A percentile compares a stretch with the other conserved stretches of the same genome.
Evolutionary conservation across 2,797 vertebrate species (phyloP).

Genomic region (Melanotaenia pygmaea): DNA sequence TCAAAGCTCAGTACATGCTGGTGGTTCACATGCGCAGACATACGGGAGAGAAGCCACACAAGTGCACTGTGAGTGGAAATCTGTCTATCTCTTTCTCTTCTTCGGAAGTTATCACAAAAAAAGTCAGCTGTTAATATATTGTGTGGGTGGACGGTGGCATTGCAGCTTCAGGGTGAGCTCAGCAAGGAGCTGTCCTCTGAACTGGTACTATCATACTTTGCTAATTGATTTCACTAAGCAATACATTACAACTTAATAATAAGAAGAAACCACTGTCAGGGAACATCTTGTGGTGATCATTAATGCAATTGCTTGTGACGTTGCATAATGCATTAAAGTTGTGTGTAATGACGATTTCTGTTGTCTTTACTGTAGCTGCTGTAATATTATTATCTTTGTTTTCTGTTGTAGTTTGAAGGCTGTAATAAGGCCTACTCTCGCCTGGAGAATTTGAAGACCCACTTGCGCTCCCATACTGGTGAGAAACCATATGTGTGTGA

Average conservation of each 20-base stretch:
- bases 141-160: too few species aligned
- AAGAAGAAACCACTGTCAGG: not conserved
- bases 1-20: conserved; percentile 99
- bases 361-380: conserved; percentile 56
- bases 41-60: conserved; percentile 98
- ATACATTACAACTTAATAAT: not conserved
- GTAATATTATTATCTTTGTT: not conserved
- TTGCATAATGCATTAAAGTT: not conserved
- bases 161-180: not conserved
- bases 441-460: conserved; percentile 98
- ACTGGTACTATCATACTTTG: not conserved
- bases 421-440: conserved; percentile 98
- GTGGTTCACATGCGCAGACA: conserved; percentile 99
- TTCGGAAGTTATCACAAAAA: not conserved
- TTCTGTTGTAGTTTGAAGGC: conserved; percentile 90
- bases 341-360: too few species aligned
- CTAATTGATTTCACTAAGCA: not conserved
- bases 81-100: not conserved
- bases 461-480: conserved; percentile 95
- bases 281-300: not conserved
- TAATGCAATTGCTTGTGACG: not conserved
- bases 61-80: conserved; percentile 91
- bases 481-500: conserved; percentile 99
- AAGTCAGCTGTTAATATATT: not conserved
- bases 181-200: not conserved